These are phyloP conservation scores for Cephus pulcher DNA, from an alignment of 2,888 invertebrate genomes.

Conservation along the genomic window DNA sequence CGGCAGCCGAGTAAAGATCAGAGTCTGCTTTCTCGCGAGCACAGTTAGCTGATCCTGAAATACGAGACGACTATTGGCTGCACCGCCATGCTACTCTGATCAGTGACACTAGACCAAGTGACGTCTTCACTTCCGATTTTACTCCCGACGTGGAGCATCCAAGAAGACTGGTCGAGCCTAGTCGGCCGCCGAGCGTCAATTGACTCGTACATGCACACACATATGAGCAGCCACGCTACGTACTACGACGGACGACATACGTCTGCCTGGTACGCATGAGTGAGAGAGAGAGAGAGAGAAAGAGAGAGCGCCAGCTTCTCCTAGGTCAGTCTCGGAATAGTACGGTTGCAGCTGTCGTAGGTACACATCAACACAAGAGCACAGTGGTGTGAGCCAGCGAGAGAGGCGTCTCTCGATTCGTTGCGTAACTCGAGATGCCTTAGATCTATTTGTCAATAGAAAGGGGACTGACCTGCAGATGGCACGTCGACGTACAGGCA, in stretches of 20 bases:
- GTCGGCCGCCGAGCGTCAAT: background rate
- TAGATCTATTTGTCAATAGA: background rate
- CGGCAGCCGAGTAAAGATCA: background rate
- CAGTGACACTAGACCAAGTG: background rate
- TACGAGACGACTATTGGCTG: background rate
- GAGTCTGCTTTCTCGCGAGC: background rate
- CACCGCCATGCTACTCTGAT: background rate
- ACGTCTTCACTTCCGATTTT: background rate
- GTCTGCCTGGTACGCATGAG: too few relatives aligned
- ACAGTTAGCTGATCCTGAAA: background rate
- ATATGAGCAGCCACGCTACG: background rate
- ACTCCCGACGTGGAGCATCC: background rate
- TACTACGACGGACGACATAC: background rate
- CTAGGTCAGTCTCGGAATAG: slow-evolving; percentile 36
- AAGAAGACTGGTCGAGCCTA: background rate
- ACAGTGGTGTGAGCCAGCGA: background rate
- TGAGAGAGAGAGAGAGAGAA: too few relatives aligned
- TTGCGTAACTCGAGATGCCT: background rate
- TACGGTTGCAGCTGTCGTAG: slow-evolving; percentile 7
- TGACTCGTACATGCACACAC: background rate
- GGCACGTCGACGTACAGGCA: background rate
- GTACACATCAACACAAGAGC: background rate
- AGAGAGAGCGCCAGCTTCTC: slow-evolving; percentile 22
- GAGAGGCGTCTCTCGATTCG: background rate
- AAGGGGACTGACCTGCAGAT: background rate